A percentile compares a stretch with the other conserved stretches of the same genome.
phyloP scores from a whole-genome alignment of 2,888 invertebrate species.

The Tipula confusa region DNA sequence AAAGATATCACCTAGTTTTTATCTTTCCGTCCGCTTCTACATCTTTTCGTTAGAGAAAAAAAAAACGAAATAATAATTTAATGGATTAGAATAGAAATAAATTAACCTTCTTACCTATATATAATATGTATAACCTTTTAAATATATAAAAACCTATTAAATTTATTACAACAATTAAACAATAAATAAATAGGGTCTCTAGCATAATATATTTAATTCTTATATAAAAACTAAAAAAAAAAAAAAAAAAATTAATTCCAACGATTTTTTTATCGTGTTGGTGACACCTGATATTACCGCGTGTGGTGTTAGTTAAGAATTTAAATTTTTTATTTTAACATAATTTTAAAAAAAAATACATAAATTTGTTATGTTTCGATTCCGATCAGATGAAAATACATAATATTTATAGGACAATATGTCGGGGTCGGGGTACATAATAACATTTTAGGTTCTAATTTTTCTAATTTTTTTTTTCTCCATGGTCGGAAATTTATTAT shows the following conservation, averaged over 20 bases:
- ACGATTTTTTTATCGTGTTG: constrained; percentile 30
- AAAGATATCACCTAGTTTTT: background rate
- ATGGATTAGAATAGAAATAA: background rate
- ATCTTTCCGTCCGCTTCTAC: background rate
- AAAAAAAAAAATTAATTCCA: background rate
- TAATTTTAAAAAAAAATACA: background rate
- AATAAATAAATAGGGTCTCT: constrained; percentile 12
- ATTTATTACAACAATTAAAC: constrained; percentile 5
- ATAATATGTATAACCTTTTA: background rate
- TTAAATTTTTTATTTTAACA: background rate
- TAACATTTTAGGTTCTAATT: background rate
- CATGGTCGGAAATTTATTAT: background rate
- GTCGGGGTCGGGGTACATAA: background rate
- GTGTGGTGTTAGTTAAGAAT: constrained; percentile 27
- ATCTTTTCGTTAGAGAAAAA: background rate
- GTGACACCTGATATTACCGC: constrained; percentile 31
- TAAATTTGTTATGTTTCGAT: constrained; percentile 29
- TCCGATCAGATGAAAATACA: background rate
- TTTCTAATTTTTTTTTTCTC: background rate
- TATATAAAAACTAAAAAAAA: background rate
- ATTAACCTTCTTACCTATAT: background rate
- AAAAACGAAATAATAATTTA: background rate
- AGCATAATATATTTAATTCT: background rate
- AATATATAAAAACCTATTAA: constrained; percentile 28
- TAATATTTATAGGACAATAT: background rate